Evolutionary conservation across 2,113 vertebrate genomes (phyloP).

Genomic region (Suricata suricatta): DNA sequence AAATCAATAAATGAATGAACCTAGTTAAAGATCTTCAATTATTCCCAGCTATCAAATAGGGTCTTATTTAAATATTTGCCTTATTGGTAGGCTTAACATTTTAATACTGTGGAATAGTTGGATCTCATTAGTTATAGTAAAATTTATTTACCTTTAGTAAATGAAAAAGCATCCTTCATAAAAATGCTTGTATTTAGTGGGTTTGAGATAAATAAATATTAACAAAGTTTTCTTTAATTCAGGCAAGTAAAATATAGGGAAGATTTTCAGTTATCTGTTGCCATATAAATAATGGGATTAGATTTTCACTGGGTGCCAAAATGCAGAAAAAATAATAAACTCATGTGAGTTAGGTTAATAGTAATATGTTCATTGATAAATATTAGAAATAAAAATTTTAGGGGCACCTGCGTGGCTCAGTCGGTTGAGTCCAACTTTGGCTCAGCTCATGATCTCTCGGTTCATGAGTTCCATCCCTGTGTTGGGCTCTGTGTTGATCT

Average conservation of each 20-base stretch:
- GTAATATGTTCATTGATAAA: background rate
- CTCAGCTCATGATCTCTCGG: no score
- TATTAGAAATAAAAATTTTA: background rate
- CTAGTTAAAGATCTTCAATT: background rate
- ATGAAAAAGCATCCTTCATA: background rate
- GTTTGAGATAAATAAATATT: background rate
- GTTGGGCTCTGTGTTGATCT: no score
- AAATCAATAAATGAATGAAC: background rate
- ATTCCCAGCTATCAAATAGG: background rate
- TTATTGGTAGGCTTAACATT: background rate
- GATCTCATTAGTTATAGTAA: background rate
- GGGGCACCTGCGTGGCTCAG: no score
- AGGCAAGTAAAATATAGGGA: background rate
- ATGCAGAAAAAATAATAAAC: background rate
- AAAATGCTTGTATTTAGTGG: background rate
- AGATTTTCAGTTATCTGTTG: background rate
- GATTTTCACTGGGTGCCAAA: background rate
- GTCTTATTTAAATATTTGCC: conserved; percentile 1
- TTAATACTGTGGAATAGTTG: background rate
- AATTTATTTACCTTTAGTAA: background rate
- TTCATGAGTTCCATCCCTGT: no score
- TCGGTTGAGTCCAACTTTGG: no score
- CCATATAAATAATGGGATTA: background rate
- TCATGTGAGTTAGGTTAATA: background rate
- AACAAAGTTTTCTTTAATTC: background rate